phyloP scores from a whole-genome alignment of 53 echinoderm and acorn worm species.

The Antedon mediterranea region DNA sequence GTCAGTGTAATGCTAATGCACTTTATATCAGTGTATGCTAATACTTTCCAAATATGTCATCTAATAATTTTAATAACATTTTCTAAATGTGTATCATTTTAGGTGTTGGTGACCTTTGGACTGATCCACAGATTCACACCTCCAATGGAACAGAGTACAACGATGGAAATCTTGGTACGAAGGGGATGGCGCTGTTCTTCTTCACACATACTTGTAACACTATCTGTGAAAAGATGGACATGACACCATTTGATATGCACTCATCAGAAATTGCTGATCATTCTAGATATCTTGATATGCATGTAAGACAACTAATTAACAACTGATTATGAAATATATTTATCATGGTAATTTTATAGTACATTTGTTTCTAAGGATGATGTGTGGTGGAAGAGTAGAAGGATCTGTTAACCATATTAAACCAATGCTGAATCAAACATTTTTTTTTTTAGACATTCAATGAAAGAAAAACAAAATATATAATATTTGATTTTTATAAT shows the following conservation, averaged over 20 bases:
- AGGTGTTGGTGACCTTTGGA: slow-evolving; percentile 94
- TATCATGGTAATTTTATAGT: too few species aligned
- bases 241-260: slow-evolving; percentile 84
- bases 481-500: not conserved
- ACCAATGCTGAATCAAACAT: too few species aligned
- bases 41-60: not conserved
- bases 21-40: too few species aligned
- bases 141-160: slow-evolving; percentile 84
- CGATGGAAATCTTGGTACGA: slow-evolving; percentile 76
- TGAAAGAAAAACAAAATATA: too few species aligned
- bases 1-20: not conserved
- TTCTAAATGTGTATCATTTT: not conserved
- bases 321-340: too few species aligned
- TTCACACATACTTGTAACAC: slow-evolving; percentile 76
- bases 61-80: not conserved
- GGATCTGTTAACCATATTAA: too few species aligned
- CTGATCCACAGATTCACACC: slow-evolving; percentile 97
- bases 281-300: slow-evolving; percentile 47
- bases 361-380: too few species aligned
- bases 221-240: slow-evolving; percentile 56
- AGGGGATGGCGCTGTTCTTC: slow-evolving; percentile 92
- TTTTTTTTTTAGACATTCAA: too few species aligned
- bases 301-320: too few species aligned
- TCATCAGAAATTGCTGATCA: slow-evolving; percentile 50
- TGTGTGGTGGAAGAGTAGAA: too few species aligned